Percentiles rank a stretch among this genome's conserved stretches.
These are phyloP conservation scores for Platerodrilus igneus DNA, from an alignment of 2,888 invertebrate species.

Conservation along the genomic window DNA sequence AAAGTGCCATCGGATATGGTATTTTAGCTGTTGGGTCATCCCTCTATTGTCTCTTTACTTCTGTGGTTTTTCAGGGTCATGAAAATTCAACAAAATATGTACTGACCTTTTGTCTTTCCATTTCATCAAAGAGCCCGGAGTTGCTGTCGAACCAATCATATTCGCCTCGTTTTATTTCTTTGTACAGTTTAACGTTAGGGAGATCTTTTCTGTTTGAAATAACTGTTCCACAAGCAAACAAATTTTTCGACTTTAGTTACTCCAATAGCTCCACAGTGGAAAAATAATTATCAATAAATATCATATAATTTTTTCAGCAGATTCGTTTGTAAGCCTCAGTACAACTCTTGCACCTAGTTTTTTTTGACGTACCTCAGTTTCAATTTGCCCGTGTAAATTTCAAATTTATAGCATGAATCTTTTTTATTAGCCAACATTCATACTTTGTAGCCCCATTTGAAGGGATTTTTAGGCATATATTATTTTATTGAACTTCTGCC, in stretches of 20 bases:
- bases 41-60: too few species aligned
- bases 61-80: constrained; percentile 24
- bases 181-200: constrained; percentile 22
- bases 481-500: too few species aligned
- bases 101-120: constrained; percentile 30
- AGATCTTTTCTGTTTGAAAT: constrained; percentile 23
- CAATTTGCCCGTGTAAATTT: too few species aligned
- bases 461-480: too few species aligned
- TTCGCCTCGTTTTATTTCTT: constrained; percentile 27
- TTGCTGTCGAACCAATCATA: constrained; percentile 26
- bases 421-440: too few species aligned
- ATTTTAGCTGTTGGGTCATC: too few species aligned
- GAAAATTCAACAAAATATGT: constrained; percentile 27
- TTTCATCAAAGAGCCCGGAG: constrained; percentile 19
- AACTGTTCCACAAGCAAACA: constrained; percentile 28
- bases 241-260: constrained; percentile 15
- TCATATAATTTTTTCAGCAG: constrained; percentile 27
- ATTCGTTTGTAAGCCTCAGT: too few species aligned
- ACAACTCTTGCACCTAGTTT: too few species aligned
- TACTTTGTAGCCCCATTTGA: too few species aligned
- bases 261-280: constrained; percentile 26
- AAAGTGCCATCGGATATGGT: too few species aligned
- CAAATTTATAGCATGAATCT: too few species aligned
- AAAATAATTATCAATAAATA: constrained; percentile 36
- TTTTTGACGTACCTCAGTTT: too few species aligned